These are phyloP conservation scores for Apeira syringaria DNA, from an alignment of 2,888 invertebrate species.

Conservation along the genomic window DNA sequence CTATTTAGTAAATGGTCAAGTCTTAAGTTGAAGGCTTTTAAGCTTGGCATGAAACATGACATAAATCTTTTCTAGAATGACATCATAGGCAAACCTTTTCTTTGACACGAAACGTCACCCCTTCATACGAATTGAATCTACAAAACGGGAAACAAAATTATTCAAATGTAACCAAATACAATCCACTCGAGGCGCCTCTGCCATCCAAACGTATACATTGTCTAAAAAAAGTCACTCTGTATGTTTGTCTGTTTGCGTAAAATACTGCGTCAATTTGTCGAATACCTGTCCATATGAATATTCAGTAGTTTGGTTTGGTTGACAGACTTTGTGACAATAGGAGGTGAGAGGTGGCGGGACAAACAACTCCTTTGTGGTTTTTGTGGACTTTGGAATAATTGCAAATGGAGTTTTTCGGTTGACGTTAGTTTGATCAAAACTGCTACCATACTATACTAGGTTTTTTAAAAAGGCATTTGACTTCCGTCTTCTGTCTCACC, in stretches of 20 bases:
- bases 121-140: slow-evolving; percentile 13
- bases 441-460: too few species aligned
- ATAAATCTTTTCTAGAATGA: too few species aligned
- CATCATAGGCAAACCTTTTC: too few species aligned
- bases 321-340: slow-evolving; percentile 32
- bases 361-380: slow-evolving; percentile 13
- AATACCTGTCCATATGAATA: slow-evolving; percentile 66
- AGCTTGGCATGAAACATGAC: too few species aligned
- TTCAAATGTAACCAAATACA: slow-evolving; percentile 63
- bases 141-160: slow-evolving; percentile 39
- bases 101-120: too few species aligned
- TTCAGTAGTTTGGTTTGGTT: slow-evolving; percentile 59
- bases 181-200: slow-evolving; percentile 44
- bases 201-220: slow-evolving; percentile 41
- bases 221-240: slow-evolving; percentile 40
- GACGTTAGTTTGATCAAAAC: too few species aligned
- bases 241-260: slow-evolving; percentile 69
- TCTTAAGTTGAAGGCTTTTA: too few species aligned
- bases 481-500: too few species aligned
- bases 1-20: too few species aligned
- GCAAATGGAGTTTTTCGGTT: slow-evolving; percentile 1
- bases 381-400: not conserved
- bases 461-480: too few species aligned
- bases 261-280: slow-evolving; percentile 77
- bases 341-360: slow-evolving; percentile 32